A percentile compares a stretch with the other conserved stretches of the same genome.
Evolutionary conservation across 2,797 vertebrate genomes (phyloP).

Genomic region (Rhadinocentrus ornatus): DNA sequence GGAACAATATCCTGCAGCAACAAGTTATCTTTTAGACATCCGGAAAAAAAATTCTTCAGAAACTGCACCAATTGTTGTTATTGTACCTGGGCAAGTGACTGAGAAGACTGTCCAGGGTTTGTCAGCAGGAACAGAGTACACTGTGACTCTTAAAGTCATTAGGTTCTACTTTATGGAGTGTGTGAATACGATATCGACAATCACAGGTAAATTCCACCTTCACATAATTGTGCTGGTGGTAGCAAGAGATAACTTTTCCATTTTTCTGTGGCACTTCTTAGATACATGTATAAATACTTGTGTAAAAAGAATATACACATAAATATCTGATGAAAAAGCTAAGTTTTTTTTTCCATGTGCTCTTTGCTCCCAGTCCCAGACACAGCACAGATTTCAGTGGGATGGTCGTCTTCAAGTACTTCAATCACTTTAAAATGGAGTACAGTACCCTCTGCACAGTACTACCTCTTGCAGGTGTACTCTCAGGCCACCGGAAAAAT

Average conservation of each 20-base stretch:
- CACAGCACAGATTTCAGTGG: conserved; percentile 70
- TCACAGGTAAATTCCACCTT: conserved; percentile 74
- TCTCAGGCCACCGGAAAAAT: conserved; percentile 14
- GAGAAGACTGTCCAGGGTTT: conserved; percentile 71
- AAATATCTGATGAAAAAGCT: too few species aligned
- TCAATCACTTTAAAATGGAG: conserved; percentile 75
- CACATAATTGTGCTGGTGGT: background rate
- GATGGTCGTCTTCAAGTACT: conserved; percentile 70
- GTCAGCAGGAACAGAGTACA: conserved; percentile 76
- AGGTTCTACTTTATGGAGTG: conserved; percentile 63
- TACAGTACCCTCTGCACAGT: conserved; percentile 53
- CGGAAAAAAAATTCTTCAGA: conserved; percentile 71
- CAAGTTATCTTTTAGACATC: conserved; percentile 82
- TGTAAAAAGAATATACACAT: too few species aligned
- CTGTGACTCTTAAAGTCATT: conserved; percentile 80
- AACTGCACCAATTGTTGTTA: conserved; percentile 49
- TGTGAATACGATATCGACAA: conserved; percentile 21
- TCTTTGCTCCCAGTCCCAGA: conserved; percentile 69
- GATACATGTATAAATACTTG: background rate
- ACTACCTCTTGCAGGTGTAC: conserved; percentile 68
- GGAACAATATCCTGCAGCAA: conserved; percentile 56
- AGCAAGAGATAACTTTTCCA: background rate
- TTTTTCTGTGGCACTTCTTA: background rate
- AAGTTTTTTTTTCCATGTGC: background rate
- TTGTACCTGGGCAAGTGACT: background rate